These are phyloP conservation scores for Passer domesticus DNA, from an alignment of 2,113 vertebrate genomes.

Conservation along the genomic window DNA sequence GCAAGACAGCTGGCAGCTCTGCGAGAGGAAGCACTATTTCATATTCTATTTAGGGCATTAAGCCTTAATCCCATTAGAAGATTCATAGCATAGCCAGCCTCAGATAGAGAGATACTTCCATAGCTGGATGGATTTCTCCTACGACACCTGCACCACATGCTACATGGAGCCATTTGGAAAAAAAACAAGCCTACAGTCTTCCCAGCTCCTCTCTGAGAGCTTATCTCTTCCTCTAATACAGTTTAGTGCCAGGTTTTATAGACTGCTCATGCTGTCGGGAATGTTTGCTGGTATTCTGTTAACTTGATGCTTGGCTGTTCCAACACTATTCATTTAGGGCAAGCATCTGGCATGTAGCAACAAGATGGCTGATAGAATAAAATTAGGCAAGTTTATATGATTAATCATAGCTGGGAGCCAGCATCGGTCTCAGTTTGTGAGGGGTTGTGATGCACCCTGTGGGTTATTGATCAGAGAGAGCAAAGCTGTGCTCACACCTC, in stretches of 20 bases:
- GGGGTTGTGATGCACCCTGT: not conserved
- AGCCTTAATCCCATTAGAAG: constrained; percentile 66
- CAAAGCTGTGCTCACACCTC: not conserved
- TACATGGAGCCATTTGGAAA: constrained; percentile 14
- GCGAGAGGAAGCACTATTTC: constrained; percentile 30
- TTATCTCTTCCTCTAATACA: constrained; percentile 39
- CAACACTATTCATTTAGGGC: constrained; percentile 63
- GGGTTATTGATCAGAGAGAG: not conserved
- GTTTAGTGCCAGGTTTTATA: constrained; percentile 65
- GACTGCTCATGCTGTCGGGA: constrained; percentile 66
- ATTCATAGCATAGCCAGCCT: constrained; percentile 38
- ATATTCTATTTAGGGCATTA: constrained; percentile 62
- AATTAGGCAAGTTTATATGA: constrained; percentile 64
- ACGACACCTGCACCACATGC: not conserved
- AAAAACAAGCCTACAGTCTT: not conserved
- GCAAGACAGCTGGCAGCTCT: constrained; percentile 66
- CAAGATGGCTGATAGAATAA: constrained; percentile 64
- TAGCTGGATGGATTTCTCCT: constrained; percentile 26
- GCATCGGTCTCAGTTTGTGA: not conserved
- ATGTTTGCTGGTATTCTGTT: constrained; percentile 67
- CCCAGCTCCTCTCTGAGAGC: constrained; percentile 27
- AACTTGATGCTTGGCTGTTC: constrained; percentile 66
- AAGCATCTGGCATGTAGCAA: constrained; percentile 68
- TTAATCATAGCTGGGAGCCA: constrained; percentile 59
- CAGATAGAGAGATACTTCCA: constrained; percentile 37